These are phyloP conservation scores for Oscheius sp. DNA, from an alignment of 2,888 invertebrate species.

Conservation along the genomic window DNA sequence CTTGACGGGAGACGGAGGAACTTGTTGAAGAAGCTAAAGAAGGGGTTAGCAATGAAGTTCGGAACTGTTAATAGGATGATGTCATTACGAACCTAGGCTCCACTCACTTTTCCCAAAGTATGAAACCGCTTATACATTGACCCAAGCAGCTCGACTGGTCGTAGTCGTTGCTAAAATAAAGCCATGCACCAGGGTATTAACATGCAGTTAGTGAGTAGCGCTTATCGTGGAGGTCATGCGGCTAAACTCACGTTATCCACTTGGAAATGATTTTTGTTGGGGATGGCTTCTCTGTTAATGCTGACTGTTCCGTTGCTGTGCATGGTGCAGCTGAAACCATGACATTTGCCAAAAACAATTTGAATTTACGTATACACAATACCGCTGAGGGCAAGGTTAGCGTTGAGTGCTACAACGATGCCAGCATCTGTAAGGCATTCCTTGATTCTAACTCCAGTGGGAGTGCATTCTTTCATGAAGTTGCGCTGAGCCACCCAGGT, in stretches of 20 bases:
- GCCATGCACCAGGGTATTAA: conserved; percentile 25
- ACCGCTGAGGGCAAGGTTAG: conserved; percentile 45
- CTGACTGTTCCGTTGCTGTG: conserved; percentile 45
- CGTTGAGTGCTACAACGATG: conserved; percentile 51
- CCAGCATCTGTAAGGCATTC: conserved; percentile 61
- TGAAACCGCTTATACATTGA: conserved; percentile 51
- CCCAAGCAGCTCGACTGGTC: conserved; percentile 54
- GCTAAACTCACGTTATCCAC: conserved; percentile 30
- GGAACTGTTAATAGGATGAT: not conserved
- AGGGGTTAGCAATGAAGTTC: not conserved
- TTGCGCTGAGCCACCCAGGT: conserved; percentile 55
- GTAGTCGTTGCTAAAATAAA: conserved; percentile 42
- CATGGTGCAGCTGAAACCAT: conserved; percentile 42
- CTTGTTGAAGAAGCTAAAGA: conserved; percentile 26
- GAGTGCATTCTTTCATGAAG: conserved; percentile 57
- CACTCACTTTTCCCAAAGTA: conserved; percentile 37
- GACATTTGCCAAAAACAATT: not conserved
- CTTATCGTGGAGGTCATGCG: not conserved
- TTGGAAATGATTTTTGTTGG: conserved; percentile 31
- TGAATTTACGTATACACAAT: conserved; percentile 45
- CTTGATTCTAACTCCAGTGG: conserved; percentile 47
- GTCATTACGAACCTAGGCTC: conserved; percentile 32
- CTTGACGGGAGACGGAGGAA: not conserved
- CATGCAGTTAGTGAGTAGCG: conserved; percentile 7
- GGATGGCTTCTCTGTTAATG: conserved; percentile 34